phyloP scores from a whole-genome alignment of 2,113 vertebrate genomes.

The Solenodon paradoxus region DNA sequence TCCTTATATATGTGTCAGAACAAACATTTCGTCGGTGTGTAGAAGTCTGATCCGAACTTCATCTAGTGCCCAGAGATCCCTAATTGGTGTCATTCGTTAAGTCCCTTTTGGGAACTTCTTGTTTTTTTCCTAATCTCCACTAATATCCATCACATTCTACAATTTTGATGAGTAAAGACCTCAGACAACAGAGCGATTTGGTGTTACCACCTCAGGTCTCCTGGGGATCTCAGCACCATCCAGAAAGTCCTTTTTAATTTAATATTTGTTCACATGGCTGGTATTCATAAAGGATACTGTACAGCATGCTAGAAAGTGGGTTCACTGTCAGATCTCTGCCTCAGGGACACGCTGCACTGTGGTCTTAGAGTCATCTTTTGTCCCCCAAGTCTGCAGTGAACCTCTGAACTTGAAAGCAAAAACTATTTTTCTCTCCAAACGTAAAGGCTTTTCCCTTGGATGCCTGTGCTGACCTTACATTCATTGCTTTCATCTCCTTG shows the following conservation, averaged over 20 bases:
- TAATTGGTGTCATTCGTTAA: not conserved
- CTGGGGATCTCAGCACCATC: not conserved
- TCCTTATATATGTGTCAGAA: not conserved
- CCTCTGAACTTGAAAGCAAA: not conserved
- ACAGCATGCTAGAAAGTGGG: not conserved
- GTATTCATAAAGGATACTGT: not conserved
- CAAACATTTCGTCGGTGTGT: not conserved
- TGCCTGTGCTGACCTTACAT: not conserved
- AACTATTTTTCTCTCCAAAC: not conserved
- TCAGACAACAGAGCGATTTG: not conserved
- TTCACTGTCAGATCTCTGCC: not conserved
- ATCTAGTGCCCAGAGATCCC: not conserved
- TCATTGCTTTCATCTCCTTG: not conserved
- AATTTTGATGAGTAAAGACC: not conserved
- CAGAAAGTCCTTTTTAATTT: slow-evolving; percentile 25
- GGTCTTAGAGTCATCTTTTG: not conserved
- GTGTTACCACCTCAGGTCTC: not conserved
- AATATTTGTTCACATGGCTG: not conserved
- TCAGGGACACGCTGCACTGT: not conserved
- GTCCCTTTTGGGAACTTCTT: not conserved
- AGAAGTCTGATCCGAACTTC: not conserved
- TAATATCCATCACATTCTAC: not conserved
- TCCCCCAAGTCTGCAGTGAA: not conserved
- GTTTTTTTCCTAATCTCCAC: not conserved
- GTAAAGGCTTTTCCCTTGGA: not conserved